phyloP scores from a whole-genome alignment of 2,797 vertebrate species.

The Oreortyx pictus region DNA sequence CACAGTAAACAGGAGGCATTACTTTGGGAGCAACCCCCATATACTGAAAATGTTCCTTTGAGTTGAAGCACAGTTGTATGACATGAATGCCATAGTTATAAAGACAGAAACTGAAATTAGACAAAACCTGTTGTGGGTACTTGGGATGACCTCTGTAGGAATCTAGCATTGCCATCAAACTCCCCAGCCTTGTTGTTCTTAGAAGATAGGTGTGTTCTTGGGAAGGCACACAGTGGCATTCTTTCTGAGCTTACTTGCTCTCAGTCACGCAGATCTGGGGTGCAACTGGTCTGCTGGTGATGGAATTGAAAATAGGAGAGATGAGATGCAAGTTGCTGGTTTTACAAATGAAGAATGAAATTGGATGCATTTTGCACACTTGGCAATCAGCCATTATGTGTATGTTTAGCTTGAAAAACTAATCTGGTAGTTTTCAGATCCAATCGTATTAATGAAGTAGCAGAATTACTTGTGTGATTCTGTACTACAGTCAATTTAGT shows the following conservation, averaged over 20 bases:
- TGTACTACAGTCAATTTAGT: slow-evolving; percentile 74
- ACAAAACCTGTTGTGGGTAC: not conserved
- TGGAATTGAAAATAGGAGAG: slow-evolving; percentile 1
- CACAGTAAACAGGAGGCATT: not conserved
- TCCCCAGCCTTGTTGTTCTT: not conserved
- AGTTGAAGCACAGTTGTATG: not conserved
- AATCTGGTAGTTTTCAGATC: slow-evolving; percentile 75
- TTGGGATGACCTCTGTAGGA: slow-evolving; percentile 20
- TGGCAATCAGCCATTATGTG: slow-evolving; percentile 62
- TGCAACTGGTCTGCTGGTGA: not conserved
- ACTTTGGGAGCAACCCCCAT: not conserved
- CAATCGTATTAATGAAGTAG: slow-evolving; percentile 72
- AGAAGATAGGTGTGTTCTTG: not conserved
- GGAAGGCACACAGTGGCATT: slow-evolving; percentile 9
- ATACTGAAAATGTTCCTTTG: not conserved
- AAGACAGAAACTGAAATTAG: not conserved
- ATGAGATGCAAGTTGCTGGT: slow-evolving; percentile 54
- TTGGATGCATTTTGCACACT: slow-evolving; percentile 62
- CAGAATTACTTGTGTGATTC: slow-evolving; percentile 73
- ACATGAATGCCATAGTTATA: accelerated
- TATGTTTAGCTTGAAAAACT: slow-evolving; percentile 63
- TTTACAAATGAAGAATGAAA: slow-evolving; percentile 61
- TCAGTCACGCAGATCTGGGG: not conserved
- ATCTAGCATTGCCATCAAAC: not conserved
- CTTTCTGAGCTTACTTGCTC: not conserved